Conservation (phyloP, 2,888 invertebrate species). For the Allygus modestus region DNA sequence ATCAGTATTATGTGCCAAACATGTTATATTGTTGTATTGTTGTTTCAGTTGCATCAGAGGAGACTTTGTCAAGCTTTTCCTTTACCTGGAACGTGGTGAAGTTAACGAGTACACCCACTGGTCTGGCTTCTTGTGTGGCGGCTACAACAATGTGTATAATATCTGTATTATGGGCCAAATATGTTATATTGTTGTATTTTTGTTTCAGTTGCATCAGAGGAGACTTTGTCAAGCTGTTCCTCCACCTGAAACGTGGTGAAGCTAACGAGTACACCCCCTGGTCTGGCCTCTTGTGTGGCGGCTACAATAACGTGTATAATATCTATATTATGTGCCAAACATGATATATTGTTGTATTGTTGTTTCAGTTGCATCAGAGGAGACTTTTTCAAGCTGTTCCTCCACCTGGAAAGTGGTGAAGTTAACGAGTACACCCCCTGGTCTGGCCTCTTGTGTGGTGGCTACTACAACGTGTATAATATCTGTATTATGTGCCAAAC, state of each 20-base stretch:
- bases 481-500: conserved; percentile 86
- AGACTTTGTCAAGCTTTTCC: conserved; percentile 88
- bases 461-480: conserved; percentile 82
- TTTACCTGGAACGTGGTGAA: conserved; percentile 83
- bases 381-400: conserved; percentile 81
- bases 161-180: conserved; percentile 71
- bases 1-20: conserved; percentile 75
- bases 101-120: conserved; percentile 88
- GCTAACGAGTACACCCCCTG: conserved; percentile 88
- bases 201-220: conserved; percentile 84
- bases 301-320: conserved; percentile 82
- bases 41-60: conserved; percentile 82
- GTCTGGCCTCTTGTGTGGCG: conserved; percentile 85
- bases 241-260: conserved; percentile 83
- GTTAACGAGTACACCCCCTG: conserved; percentile 88
- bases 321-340: conserved; percentile 84
- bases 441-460: conserved; percentile 85
- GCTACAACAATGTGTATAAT: conserved; percentile 80
- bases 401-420: conserved; percentile 83
- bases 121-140: conserved; percentile 85
- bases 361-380: conserved; percentile 84
- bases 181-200: conserved; percentile 74
- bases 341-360: conserved; percentile 64
- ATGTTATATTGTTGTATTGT: conserved; percentile 74
- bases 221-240: conserved; percentile 88